Conservation (phyloP, 2,888 invertebrate species). For the Shargacucullia verbasci region DNA sequence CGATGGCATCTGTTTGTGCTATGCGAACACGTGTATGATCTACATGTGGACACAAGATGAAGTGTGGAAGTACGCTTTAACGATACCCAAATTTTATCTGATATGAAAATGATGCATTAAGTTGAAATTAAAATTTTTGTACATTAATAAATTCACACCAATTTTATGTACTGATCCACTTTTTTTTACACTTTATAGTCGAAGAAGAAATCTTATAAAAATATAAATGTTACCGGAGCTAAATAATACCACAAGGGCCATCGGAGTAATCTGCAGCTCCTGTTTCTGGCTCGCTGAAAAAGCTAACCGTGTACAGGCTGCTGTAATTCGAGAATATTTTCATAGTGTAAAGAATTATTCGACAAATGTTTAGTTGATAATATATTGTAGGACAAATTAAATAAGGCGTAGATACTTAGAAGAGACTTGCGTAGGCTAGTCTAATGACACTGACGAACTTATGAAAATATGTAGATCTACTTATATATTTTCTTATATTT, state of each 20-base stretch:
- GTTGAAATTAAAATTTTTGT: neutral
- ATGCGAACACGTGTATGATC: too few relatives aligned
- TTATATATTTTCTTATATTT: conserved; percentile 49
- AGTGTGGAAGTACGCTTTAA: too few relatives aligned
- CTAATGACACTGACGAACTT: conserved; percentile 70
- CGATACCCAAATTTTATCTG: too few relatives aligned
- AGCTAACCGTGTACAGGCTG: conserved; percentile 86
- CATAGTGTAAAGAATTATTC: conserved; percentile 14
- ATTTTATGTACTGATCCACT: conserved; percentile 2
- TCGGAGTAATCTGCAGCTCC: conserved; percentile 82
- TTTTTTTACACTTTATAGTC: conserved; percentile 17
- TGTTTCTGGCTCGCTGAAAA: conserved; percentile 82
- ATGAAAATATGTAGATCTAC: conserved; percentile 49
- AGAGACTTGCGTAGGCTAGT: conserved; percentile 58
- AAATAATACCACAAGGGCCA: conserved; percentile 77
- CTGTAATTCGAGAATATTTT: conserved; percentile 56
- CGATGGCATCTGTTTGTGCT: too few relatives aligned
- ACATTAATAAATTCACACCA: conserved; percentile 1
- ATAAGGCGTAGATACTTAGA: conserved; percentile 46
- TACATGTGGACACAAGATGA: too few relatives aligned
- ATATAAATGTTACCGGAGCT: conserved; percentile 62
- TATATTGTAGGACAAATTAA: neutral
- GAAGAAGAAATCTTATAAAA: conserved; percentile 38
- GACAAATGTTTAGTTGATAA: conserved; percentile 3
- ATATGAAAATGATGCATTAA: neutral